Conservation (phyloP, 2,888 invertebrate genomes). For the Trichogramma evanescens region DNA sequence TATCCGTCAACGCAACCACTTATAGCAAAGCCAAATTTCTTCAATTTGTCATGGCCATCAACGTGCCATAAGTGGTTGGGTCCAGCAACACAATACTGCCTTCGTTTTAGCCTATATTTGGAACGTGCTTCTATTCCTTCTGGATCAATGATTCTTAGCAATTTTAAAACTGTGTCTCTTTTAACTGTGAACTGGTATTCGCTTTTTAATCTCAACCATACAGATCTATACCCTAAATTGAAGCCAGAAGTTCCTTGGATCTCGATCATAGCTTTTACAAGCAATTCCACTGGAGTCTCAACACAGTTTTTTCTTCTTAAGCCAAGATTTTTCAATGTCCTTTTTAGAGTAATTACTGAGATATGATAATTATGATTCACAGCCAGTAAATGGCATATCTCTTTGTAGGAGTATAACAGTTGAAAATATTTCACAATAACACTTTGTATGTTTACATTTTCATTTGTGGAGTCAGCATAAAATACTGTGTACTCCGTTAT, state of each 20-base stretch:
- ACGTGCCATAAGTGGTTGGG: conserved; percentile 1
- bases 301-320: background rate
- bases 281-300: background rate
- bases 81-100: background rate
- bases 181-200: background rate
- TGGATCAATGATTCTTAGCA: background rate
- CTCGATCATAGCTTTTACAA: background rate
- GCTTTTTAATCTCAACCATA: background rate
- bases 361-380: no score
- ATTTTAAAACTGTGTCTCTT: background rate
- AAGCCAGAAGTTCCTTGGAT: background rate
- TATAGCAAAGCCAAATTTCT: conserved; percentile 5
- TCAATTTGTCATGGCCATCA: conserved; percentile 6
- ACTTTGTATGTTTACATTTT: no score
- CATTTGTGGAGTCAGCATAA: no score
- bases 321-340: background rate
- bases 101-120: background rate
- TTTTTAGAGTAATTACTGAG: background rate
- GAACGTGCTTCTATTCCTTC: background rate
- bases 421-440: no score
- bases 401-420: no score
- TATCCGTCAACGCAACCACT: background rate
- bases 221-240: background rate
- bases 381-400: no score
- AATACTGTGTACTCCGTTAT: no score